Conservation (phyloP, 2,113 vertebrate genomes). For the Vulpes vulpes region DNA sequence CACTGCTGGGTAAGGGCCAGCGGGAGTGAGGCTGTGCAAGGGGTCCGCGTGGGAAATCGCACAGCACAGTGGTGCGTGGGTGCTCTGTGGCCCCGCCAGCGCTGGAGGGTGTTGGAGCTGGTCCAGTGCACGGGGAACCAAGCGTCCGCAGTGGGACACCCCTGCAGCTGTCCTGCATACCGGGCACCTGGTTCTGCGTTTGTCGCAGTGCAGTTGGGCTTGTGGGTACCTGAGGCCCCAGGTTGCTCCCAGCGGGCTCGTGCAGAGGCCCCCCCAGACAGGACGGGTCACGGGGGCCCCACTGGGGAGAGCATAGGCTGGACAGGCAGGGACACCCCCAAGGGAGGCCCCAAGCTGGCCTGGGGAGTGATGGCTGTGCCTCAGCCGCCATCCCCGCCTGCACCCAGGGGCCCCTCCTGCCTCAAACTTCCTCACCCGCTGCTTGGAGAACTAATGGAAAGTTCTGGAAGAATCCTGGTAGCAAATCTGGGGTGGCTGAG, state of each 20-base stretch:
- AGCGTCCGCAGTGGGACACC: accelerated
- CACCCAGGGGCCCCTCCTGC: background rate
- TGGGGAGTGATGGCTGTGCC: background rate
- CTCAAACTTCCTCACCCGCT: slow-evolving; percentile 79
- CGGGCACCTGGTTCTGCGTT: accelerated
- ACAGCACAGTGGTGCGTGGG: accelerated
- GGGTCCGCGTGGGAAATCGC: background rate
- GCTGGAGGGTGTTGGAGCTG: background rate
- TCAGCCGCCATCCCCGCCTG: background rate
- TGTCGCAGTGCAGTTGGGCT: background rate
- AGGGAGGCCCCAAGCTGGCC: background rate
- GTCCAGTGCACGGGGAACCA: accelerated
- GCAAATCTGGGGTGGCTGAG: background rate
- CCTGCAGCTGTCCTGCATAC: too few relatives aligned
- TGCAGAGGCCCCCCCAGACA: background rate
- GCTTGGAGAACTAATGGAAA: slow-evolving; percentile 79
- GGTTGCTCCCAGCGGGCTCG: background rate
- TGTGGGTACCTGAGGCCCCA: background rate
- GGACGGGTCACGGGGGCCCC: background rate
- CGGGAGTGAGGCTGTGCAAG: background rate
- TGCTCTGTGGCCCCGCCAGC: too few relatives aligned
- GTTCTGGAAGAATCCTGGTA: slow-evolving; percentile 72
- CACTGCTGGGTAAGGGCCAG: background rate
- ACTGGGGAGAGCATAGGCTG: slow-evolving; percentile 51
- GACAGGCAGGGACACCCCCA: background rate